Evolutionary conservation across 2,797 vertebrate species (phyloP), one percentile per base, ranked within the genome.

Genomic region (Ambastaia sidthimunki): DNA sequence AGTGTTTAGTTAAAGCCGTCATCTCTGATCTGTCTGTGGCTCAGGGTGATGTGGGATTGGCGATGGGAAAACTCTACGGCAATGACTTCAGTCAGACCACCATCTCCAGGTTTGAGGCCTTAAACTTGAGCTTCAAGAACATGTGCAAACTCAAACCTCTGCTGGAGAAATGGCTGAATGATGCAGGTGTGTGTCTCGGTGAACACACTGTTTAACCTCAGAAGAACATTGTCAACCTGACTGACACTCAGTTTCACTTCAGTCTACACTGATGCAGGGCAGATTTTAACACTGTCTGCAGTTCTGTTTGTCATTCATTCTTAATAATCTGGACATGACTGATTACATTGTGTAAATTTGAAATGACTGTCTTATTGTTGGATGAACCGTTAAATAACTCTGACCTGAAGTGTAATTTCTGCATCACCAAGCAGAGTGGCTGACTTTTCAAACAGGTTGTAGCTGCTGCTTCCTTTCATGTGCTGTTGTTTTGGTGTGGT

Each of bases 91-190:
- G 95, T 93, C 95, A 96, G 89, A 96, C 95, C 83, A 96, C 95
- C 89, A 96, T 96, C 90, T 96, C 95, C 87, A 94, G 95, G 87
- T 96, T 96, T 85, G 95, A 96, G 94, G 95, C 95, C 89, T 93
- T 96, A 92, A 96, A 96, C 89, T 93, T 96, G 91, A 96, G 95
- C 93, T 96, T 96, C 93, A 96, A 96, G 92, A 96, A 96, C 92
- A 96, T 96, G 95, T 96, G 95, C 94, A 96, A 96, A 87, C 94
- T 96, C 87, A 96, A 96, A 90, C 95, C 95, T 47, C 92, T 96
- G 89, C 88, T 96, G 90, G 95, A 96, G 92, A 96, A 96, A 90
- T 96, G 95, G 95, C 93, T 96, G 69, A 96, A 94, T 86, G 95
- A 96, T 88, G 95, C 95, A 91, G 95, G 95, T 96, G 2, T 5